Evolutionary conservation across 1,140 invertebrate species (phyloP).

Genomic region (Pseudomyrmex cubaensis): DNA sequence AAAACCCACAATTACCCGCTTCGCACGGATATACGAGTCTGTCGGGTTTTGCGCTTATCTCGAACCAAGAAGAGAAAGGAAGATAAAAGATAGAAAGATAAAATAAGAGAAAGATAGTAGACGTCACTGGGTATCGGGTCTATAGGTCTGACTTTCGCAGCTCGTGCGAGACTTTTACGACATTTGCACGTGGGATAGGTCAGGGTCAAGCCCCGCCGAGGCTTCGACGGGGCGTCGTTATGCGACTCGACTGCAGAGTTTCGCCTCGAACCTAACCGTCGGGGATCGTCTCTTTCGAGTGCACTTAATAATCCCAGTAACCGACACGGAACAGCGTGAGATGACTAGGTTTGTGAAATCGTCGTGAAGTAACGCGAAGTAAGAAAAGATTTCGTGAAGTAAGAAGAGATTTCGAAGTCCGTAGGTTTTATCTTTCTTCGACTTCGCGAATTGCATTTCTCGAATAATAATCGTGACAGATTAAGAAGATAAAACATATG

Average conservation of each 20-base stretch:
- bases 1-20: constrained; percentile 33
- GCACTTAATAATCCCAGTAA: constrained; percentile 44
- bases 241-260: constrained; percentile 9
- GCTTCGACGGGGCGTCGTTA: constrained; percentile 42
- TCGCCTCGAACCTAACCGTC: neutral
- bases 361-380: constrained; percentile 1
- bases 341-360: constrained; percentile 1
- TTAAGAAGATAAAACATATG: neutral
- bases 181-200: constrained; percentile 71
- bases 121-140: constrained; percentile 35
- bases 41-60: neutral
- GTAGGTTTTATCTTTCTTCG: neutral
- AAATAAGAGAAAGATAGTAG: constrained; percentile 25
- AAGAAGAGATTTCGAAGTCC: no score
- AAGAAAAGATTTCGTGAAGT: neutral
- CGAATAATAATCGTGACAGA: neutral
- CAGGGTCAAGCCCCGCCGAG: constrained; percentile 57
- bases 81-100: constrained; percentile 13
- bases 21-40: constrained; percentile 27
- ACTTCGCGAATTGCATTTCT: neutral
- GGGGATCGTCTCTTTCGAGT: constrained; percentile 32
- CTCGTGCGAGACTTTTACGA: constrained; percentile 56
- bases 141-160: constrained; percentile 43
- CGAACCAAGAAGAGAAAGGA: constrained; percentile 5
- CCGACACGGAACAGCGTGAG: constrained; percentile 16